Percentiles rank a stretch among this genome's conserved stretches.
These are phyloP conservation scores for Phaetusa simplex DNA, from an alignment of 2,113 vertebrate genomes.

Conservation along the genomic window DNA sequence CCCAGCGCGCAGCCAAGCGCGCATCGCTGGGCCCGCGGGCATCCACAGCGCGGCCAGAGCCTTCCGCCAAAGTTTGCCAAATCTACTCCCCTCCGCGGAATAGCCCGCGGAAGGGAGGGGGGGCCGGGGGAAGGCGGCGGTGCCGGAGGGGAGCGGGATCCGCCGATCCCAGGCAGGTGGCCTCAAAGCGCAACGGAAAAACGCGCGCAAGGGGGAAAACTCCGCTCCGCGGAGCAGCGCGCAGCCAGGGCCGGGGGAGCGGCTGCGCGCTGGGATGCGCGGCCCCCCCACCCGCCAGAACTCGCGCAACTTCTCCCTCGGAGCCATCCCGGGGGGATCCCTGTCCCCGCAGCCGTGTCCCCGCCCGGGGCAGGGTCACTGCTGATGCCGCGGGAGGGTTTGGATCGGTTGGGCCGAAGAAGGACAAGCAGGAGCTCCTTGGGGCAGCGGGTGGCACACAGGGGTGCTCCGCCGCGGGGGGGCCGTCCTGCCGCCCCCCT, in stretches of 20 bases:
- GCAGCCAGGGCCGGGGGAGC: background rate
- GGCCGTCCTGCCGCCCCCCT: background rate
- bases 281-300: background rate
- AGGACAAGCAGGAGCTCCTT: background rate
- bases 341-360: background rate
- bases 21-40: conserved; percentile 66
- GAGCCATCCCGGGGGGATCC: background rate
- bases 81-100: background rate
- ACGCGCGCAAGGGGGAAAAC: background rate
- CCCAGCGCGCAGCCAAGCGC: conserved; percentile 68
- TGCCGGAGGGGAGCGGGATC: background rate
- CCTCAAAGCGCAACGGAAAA: background rate
- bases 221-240: background rate
- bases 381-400: background rate
- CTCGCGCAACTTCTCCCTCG: background rate
- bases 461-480: background rate
- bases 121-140: no score
- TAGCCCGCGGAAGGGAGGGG: background rate
- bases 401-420: background rate
- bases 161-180: background rate
- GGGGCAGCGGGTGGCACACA: background rate
- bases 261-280: background rate
- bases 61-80: conserved; percentile 40
- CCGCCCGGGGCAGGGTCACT: background rate
- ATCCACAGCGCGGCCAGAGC: conserved; percentile 48